Evolutionary conservation across 1,140 invertebrate genomes (phyloP).

Genomic region (Drosophila ambigua): DNA sequence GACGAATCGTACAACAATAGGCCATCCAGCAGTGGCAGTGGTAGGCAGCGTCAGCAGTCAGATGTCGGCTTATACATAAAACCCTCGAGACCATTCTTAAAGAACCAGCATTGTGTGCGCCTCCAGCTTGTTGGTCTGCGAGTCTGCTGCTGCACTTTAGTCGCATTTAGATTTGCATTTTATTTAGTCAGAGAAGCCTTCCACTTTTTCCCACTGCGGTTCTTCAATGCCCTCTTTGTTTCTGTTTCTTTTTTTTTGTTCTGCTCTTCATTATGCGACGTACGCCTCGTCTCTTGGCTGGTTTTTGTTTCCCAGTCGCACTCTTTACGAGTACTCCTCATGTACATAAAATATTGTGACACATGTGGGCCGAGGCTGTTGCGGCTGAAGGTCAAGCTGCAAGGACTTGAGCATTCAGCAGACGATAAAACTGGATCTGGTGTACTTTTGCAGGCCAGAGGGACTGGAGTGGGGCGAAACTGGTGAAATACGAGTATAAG

Average conservation of each 20-base stretch:
- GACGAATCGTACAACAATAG: constrained; percentile 35
- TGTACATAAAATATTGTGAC: constrained; percentile 13
- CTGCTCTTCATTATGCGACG: constrained; percentile 39
- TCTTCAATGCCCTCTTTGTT: constrained; percentile 18
- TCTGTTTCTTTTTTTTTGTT: constrained; percentile 5
- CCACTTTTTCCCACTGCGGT: constrained; percentile 28
- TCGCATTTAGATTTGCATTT: constrained; percentile 82
- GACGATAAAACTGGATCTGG: constrained; percentile 2
- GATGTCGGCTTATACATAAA: constrained; percentile 31
- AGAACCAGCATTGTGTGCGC: constrained; percentile 34
- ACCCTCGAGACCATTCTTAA: constrained; percentile 43
- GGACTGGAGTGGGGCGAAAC: background rate
- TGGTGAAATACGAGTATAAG: constrained; percentile 5
- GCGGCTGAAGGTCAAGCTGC: constrained; percentile 36
- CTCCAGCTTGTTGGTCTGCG: constrained; percentile 26
- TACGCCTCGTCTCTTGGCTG: constrained; percentile 21
- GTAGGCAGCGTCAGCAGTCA: constrained; percentile 27
- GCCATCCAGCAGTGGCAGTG: constrained; percentile 9
- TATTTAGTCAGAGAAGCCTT: constrained; percentile 66
- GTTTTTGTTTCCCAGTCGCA: constrained; percentile 44
- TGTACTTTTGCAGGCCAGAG: constrained; percentile 6
- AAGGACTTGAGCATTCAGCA: constrained; percentile 29
- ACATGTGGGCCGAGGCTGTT: constrained; percentile 39
- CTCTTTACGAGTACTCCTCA: background rate
- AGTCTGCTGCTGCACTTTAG: constrained; percentile 38